Percentiles rank a stretch among this genome's conserved stretches.
phyloP scores from a whole-genome alignment of 2,888 invertebrate species.

The Synergus japonicus region DNA sequence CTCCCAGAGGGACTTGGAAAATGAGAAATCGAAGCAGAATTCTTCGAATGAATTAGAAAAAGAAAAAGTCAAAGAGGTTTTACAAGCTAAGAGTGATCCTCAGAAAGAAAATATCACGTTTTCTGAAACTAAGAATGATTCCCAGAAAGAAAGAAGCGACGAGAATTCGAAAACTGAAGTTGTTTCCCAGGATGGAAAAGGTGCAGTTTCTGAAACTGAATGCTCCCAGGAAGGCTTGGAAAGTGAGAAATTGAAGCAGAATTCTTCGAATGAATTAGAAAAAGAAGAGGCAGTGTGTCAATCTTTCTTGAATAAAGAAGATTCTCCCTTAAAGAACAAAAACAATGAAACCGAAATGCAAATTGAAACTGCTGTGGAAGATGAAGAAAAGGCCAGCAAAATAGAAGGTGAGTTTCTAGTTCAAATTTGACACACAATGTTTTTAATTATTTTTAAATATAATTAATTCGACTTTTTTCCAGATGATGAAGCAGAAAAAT shows the following conservation, averaged over 20 bases:
- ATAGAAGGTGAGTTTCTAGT: background rate
- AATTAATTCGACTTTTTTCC: background rate
- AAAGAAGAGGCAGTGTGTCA: background rate
- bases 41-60: background rate
- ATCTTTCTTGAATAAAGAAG: background rate
- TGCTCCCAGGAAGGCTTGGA: background rate
- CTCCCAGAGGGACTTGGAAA: background rate
- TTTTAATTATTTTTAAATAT: background rate
- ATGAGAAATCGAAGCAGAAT: background rate
- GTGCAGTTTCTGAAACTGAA: background rate
- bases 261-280: background rate
- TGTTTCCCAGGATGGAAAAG: background rate
- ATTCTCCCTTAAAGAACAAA: background rate
- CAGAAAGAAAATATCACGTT: background rate
- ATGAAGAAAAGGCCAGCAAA: background rate
- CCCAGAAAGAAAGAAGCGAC: background rate
- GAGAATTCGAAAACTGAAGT: background rate
- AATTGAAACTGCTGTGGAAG: background rate
- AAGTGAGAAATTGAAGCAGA: slow-evolving; percentile 8
- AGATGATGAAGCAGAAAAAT: background rate
- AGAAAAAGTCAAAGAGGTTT: background rate
- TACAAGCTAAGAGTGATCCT: background rate
- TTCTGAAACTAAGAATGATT: background rate
- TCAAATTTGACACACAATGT: background rate
- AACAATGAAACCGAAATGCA: background rate